Conservation (phyloP, 2,797 vertebrate genomes). For the Myotis daubentonii region DNA sequence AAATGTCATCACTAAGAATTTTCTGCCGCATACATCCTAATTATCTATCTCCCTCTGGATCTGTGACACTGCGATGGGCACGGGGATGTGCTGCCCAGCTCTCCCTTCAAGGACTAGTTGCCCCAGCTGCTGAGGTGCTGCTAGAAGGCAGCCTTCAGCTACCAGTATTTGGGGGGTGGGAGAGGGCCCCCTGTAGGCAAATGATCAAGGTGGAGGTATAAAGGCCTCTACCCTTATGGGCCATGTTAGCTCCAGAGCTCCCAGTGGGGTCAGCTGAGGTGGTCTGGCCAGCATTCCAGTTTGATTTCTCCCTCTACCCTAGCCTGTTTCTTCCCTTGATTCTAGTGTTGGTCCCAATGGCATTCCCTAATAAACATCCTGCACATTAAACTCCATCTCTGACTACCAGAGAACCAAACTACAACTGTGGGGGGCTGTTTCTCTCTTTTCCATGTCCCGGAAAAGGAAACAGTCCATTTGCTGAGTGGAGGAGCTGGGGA, state of each 20-base stretch:
- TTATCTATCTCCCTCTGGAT: neutral
- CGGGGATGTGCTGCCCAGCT: neutral
- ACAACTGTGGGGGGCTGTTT: too few species aligned
- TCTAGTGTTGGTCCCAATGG: neutral
- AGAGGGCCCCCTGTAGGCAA: rapidly evolving
- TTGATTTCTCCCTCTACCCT: neutral
- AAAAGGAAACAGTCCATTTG: too few species aligned
- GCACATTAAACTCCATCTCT: neutral
- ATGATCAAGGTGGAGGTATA: neutral
- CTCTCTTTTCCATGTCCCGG: too few species aligned
- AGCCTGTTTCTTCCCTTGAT: neutral
- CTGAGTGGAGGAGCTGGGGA: too few species aligned
- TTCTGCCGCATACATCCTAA: neutral
- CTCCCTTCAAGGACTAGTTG: neutral
- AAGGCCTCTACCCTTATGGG: neutral
- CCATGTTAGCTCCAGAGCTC: too few species aligned
- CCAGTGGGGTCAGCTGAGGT: neutral
- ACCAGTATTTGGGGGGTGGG: neutral
- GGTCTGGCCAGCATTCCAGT: neutral
- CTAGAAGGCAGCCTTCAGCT: neutral
- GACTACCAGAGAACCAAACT: neutral
- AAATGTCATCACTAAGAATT: neutral
- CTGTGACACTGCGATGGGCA: neutral
- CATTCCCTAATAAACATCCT: neutral
- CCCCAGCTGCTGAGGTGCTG: neutral